phyloP scores from a whole-genome alignment of 2,797 vertebrate genomes.

The Hylomyscus alleni region DNA sequence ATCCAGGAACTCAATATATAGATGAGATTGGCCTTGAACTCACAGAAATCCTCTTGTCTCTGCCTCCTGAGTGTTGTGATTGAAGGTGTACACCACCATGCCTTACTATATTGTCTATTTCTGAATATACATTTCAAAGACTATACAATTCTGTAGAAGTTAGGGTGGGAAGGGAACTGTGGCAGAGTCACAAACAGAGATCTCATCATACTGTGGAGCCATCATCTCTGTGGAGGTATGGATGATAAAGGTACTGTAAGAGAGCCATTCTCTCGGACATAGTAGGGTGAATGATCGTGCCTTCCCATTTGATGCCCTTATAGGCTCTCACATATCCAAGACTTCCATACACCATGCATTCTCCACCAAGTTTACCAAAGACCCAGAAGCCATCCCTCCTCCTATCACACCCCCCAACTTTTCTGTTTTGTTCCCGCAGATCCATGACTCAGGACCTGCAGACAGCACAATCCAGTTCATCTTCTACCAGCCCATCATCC shows the following conservation, averaged over 20 bases:
- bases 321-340: neutral
- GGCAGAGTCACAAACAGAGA: neutral
- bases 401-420: slow-evolving; percentile 2
- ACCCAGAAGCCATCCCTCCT: neutral
- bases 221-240: neutral
- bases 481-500: slow-evolving; percentile 98
- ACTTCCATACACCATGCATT: rapidly evolving
- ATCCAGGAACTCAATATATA: neutral
- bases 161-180: neutral
- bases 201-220: neutral
- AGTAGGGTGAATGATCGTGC: too few relatives aligned
- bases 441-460: slow-evolving; percentile 89
- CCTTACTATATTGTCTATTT: neutral
- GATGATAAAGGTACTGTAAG: neutral
- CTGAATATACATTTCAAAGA: slow-evolving; percentile 34
- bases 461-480: slow-evolving; percentile 97
- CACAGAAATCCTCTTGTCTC: neutral
- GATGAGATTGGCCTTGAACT: neutral
- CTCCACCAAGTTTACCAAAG: neutral
- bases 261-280: neutral
- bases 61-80: neutral
- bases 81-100: neutral
- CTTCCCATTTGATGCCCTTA: neutral
- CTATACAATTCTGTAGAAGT: neutral
- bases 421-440: slow-evolving; percentile 88